Conservation (phyloP, 2,113 vertebrate genomes). For the Pseudonaja textilis region DNA sequence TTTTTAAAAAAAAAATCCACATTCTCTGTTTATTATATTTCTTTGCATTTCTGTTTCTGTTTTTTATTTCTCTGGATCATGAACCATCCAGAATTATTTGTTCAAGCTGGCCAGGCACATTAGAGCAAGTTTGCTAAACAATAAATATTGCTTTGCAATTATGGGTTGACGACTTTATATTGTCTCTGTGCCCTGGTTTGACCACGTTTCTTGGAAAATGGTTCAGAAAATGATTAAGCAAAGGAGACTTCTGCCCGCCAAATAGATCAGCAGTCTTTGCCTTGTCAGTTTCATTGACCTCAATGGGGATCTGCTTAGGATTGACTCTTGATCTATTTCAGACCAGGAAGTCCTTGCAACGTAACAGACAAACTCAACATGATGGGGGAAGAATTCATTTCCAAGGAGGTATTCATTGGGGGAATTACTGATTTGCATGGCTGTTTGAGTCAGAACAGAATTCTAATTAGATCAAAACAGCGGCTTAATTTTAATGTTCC, state of each 20-base stretch:
- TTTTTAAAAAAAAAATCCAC: not conserved
- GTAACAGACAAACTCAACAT: not conserved
- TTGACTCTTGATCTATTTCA: not conserved
- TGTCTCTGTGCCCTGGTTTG: not conserved
- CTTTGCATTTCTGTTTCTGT: not conserved
- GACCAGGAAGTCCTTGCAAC: not conserved
- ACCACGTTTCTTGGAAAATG: not conserved
- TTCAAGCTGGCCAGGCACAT: not conserved
- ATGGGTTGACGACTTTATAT: not conserved
- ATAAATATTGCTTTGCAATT: not conserved
- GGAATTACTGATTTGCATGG: not conserved
- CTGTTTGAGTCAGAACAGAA: constrained; percentile 20
- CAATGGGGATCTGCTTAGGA: not conserved
- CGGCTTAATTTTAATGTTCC: constrained; percentile 21
- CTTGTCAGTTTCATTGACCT: too few species aligned
- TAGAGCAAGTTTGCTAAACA: not conserved
- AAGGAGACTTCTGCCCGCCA: not conserved
- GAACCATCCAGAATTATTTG: not conserved
- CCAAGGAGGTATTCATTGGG: not conserved
- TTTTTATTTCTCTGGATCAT: not conserved
- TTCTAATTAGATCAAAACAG: constrained; percentile 40
- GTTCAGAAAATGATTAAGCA: too few species aligned
- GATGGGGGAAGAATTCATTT: not conserved
- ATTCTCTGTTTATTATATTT: not conserved
- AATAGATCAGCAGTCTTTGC: not conserved